Conservation (phyloP, 2,888 invertebrate genomes). For the Zhengitettix transpicula region DNA sequence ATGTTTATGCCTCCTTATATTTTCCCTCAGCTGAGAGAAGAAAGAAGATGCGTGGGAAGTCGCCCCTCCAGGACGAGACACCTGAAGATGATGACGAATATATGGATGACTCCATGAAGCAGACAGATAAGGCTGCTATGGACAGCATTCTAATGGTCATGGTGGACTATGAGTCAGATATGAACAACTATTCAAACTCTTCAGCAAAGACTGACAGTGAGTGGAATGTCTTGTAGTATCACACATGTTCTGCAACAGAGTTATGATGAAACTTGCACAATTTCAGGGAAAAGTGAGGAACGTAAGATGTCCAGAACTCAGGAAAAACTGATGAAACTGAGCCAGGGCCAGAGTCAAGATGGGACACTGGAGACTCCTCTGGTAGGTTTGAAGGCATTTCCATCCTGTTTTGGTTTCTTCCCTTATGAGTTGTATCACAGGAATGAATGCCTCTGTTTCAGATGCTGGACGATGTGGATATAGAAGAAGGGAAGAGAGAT, state of each 20-base stretch:
- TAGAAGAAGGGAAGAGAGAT: constrained; percentile 92
- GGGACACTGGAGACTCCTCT: neutral
- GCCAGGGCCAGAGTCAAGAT: constrained; percentile 12
- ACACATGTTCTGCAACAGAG: neutral
- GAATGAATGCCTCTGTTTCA: neutral
- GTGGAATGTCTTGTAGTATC: neutral
- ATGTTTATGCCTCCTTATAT: neutral
- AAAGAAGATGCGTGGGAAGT: constrained; percentile 37
- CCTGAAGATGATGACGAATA: constrained; percentile 44
- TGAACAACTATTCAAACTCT: constrained; percentile 45
- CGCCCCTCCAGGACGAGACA: constrained; percentile 38
- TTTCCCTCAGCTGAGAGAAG: constrained; percentile 35
- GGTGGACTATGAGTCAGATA: constrained; percentile 64
- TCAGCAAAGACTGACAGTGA: constrained; percentile 4
- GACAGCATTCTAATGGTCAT: constrained; percentile 65
- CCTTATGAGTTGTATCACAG: too few relatives aligned
- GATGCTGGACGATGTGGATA: constrained; percentile 60
- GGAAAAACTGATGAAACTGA: constrained; percentile 16
- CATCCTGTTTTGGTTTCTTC: neutral
- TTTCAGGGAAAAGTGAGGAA: constrained; percentile 40
- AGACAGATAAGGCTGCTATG: constrained; percentile 56
- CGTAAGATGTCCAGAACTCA: constrained; percentile 17
- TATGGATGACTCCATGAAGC: constrained; percentile 59
- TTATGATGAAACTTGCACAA: constrained; percentile 1
- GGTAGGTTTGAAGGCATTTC: neutral